Evolutionary conservation across 2,888 invertebrate species (phyloP).

Genomic region (Tineola bisselliella): DNA sequence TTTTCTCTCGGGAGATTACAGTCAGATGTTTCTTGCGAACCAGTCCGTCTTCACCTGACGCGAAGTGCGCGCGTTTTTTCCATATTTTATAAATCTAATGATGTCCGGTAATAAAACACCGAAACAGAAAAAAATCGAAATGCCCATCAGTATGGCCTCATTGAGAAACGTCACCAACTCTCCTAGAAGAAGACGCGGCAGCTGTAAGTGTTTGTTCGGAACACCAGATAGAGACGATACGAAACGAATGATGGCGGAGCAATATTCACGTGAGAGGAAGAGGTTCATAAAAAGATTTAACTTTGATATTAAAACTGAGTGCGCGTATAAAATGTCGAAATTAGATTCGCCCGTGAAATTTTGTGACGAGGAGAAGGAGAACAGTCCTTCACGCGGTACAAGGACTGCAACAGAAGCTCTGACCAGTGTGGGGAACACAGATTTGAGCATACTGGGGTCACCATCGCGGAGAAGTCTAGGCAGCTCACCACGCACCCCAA

Average conservation of each 20-base stretch:
- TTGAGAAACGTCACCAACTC: constrained; percentile 44
- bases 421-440: constrained; percentile 52
- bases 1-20: constrained; percentile 60
- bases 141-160: constrained; percentile 43
- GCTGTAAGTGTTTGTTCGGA: constrained; percentile 71
- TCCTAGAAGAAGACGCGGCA: constrained; percentile 50
- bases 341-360: constrained; percentile 58
- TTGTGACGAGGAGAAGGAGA: constrained; percentile 49
- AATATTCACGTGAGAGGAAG: constrained; percentile 65
- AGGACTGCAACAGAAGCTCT: constrained; percentile 48
- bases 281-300: constrained; percentile 70
- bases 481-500: constrained; percentile 44
- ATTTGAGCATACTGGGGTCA: constrained; percentile 46
- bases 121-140: constrained; percentile 53
- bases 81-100: constrained; percentile 26
- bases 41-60: constrained; percentile 60
- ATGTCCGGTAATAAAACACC: constrained; percentile 60
- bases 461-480: constrained; percentile 42
- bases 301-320: constrained; percentile 64
- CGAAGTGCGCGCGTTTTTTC: constrained; percentile 21
- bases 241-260: constrained; percentile 66
- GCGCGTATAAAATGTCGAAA: constrained; percentile 43
- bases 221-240: constrained; percentile 69
- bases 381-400: constrained; percentile 29
- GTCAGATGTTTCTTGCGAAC: constrained; percentile 65